Evolutionary conservation across 2,113 vertebrate species (phyloP).

Genomic region (Tinamus guttatus): DNA sequence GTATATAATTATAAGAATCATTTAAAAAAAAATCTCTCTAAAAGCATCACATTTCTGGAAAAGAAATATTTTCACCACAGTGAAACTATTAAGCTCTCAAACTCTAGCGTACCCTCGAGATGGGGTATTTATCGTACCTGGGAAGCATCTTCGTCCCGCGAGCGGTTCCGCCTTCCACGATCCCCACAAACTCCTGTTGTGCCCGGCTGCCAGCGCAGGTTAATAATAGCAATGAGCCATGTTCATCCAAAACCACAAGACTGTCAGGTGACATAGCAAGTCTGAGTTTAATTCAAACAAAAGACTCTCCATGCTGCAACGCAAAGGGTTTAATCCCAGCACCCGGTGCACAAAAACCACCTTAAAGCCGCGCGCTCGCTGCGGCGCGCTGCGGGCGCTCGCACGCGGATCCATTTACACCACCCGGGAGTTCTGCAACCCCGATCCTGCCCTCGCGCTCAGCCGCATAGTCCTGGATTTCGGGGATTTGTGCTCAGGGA

Average conservation of each 20-base stretch:
- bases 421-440: constrained; percentile 38
- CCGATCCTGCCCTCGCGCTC: constrained; percentile 39
- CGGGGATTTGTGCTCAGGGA: constrained; percentile 20
- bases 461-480: not conserved
- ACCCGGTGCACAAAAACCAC: constrained; percentile 35
- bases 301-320: constrained; percentile 77
- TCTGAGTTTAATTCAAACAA: constrained; percentile 82
- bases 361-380: constrained; percentile 8
- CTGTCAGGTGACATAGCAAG: constrained; percentile 89
- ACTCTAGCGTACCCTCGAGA: constrained; percentile 21
- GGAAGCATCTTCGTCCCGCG: constrained; percentile 81
- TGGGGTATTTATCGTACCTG: constrained; percentile 74
- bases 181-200: constrained; percentile 76
- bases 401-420: not conserved
- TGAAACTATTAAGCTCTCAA: not conserved
- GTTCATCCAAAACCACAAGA: constrained; percentile 94
- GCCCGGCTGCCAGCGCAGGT: constrained; percentile 79
- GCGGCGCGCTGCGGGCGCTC: not conserved
- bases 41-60: not conserved
- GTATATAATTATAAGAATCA: not conserved
- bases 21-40: not conserved
- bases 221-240: constrained; percentile 94
- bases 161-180: constrained; percentile 78
- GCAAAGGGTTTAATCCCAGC: constrained; percentile 71
- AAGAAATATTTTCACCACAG: not conserved